Base-by-base conservation (phyloP, 2,888 invertebrate genomes). In the Phyto melanocephala region DNA sequence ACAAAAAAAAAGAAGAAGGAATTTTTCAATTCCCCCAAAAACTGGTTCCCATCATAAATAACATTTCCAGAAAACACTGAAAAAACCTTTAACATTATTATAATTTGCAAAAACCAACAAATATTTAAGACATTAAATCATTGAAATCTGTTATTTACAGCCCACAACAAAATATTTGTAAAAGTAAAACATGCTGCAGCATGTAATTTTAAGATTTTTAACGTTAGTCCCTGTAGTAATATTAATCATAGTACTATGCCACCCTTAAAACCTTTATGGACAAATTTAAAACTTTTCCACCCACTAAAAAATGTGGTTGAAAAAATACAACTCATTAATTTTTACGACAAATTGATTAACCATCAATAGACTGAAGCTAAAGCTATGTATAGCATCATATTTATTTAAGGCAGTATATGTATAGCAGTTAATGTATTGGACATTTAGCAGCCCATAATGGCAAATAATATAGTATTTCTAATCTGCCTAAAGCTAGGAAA, bases 341-440 rank as follows among this genome's bases (percentile, higher is more conserved):
- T 89, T 90, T 88, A 89, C 89, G 89, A 88, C 89, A 90, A 89
- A 90, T 89, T 89, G 89, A 89, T 90, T 89, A 89, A 87, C 87
- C 89, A 85, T 87, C 86, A 86, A 86, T 84, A 86, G 85, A 8
- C 7, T 28, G 28, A 3, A 28, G 28, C 6, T 28, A 6, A 28
- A 28, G 3, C 28, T 5, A 5, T 28, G 6, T 28, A 28, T 6
- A 3, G 3, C 28, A 5, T 28, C 28, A 28, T 6, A 28, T 28
- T 5, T 28, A 28, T 6, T 28, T 6, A 5, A 28, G 6, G 3
- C 28, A n/a, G 28, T 20, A 20, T 56, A 15, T 33, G 0, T 47
- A 56, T 13, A 35, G 15, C 28, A 72, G 60, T 60, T 83, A 78
- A 70, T 87, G 86, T 85, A 35, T 72, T 67, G 60, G 84, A 86